Conservation (phyloP, 2,888 invertebrate species). For the Scaptomyza reducta region DNA sequence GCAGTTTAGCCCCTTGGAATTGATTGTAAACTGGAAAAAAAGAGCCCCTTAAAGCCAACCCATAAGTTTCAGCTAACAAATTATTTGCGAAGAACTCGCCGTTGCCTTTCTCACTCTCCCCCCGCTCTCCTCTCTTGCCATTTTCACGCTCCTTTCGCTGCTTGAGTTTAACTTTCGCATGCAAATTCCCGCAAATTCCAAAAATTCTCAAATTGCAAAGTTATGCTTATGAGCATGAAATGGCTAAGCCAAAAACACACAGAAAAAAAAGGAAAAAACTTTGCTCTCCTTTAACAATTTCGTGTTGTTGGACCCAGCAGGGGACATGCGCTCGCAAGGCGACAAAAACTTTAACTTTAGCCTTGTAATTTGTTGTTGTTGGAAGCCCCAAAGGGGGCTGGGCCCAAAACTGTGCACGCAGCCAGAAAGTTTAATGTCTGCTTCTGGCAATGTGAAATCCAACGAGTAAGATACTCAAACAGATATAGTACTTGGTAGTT, state of each 20-base stretch:
- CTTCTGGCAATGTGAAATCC: slow-evolving; percentile 24
- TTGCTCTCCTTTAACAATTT: slow-evolving; percentile 12
- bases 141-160: background rate
- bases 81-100: slow-evolving; percentile 33
- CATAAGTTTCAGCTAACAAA: slow-evolving; percentile 31
- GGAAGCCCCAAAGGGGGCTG: slow-evolving; percentile 24
- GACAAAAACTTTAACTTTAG: slow-evolving; percentile 42
- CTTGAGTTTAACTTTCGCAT: slow-evolving; percentile 19
- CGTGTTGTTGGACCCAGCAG: slow-evolving; percentile 7
- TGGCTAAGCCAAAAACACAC: slow-evolving; percentile 39
- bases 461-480: background rate
- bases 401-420: slow-evolving; percentile 35
- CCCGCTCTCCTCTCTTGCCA: background rate
- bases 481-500: background rate
- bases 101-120: background rate
- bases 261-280: slow-evolving; percentile 25
- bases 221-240: slow-evolving; percentile 69
- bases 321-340: slow-evolving; percentile 50
- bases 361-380: slow-evolving; percentile 50
- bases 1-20: no score
- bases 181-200: slow-evolving; percentile 34
- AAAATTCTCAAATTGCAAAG: slow-evolving; percentile 45
- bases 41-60: slow-evolving; percentile 39
- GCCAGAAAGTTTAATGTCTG: slow-evolving; percentile 52
- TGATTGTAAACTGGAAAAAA: slow-evolving; percentile 51